Percentiles rank a stretch among this genome's conserved stretches.
phyloP scores from a whole-genome alignment of 2,888 invertebrate genomes.

The Pterobdella sp. region DNA sequence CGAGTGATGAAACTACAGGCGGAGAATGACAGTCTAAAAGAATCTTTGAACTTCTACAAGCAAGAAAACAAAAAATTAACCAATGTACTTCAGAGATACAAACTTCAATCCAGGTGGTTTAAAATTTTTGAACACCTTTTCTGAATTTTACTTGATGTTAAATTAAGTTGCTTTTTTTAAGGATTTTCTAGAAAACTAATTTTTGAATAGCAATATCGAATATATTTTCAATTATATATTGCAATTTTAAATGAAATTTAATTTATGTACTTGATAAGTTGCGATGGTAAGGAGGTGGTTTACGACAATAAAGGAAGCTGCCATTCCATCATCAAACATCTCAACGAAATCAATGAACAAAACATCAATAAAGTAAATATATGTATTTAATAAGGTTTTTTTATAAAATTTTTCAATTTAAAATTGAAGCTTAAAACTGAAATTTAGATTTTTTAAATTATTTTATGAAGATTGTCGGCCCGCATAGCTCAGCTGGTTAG shows the following conservation, averaged over 20 bases:
- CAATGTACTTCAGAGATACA: background rate
- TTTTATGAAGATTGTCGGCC: too few species aligned
- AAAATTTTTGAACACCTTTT: too few species aligned
- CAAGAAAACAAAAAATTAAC: background rate
- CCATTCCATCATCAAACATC: slow-evolving; percentile 4
- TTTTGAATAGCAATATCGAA: too few species aligned
- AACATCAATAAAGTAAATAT: slow-evolving; percentile 7
- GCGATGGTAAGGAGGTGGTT: background rate
- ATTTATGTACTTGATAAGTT: background rate
- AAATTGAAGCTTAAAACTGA: background rate
- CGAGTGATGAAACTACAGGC: background rate
- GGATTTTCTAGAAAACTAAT: too few species aligned
- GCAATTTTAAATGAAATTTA: too few species aligned
- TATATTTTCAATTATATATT: too few species aligned
- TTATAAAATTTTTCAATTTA: background rate
- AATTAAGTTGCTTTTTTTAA: too few species aligned
- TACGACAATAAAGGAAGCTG: background rate
- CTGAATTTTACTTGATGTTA: too few species aligned
- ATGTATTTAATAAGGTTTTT: too few species aligned
- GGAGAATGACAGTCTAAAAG: background rate
- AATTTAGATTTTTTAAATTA: background rate
- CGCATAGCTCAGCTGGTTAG: too few species aligned
- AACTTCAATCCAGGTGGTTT: background rate
- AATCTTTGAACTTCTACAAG: slow-evolving; percentile 1
- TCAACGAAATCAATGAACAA: background rate